Base-by-base conservation (phyloP, 2,797 vertebrate species). In the Mionectes olivaceus region DNA sequence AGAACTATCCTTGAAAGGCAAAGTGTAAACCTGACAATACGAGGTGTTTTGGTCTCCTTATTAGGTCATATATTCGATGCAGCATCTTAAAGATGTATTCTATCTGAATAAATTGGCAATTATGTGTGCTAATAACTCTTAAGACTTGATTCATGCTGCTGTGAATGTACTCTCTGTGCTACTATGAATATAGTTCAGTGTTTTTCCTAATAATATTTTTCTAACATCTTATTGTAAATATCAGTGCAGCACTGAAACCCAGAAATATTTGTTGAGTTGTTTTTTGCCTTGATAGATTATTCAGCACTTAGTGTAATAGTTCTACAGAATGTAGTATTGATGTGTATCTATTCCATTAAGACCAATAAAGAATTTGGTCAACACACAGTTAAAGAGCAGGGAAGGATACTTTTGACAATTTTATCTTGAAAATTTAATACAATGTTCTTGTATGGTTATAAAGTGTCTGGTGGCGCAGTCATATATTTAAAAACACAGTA, bases 361-460 rank as follows among this genome's bases (percentile, higher is more conserved):
- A 95, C 59, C 33, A 77, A 52, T 73, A 86, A 89, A 30, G 33
- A 53, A 60, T 95, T 88, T 73, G 76, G 49, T 89, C 56, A 91
- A 89, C 19, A 6, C 69, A 64, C 56, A 33, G 35, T 93, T 94
- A 81, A 78, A 81, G 37, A 87, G 56, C 22, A 46, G 60, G 47
- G 47, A 71, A 88, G 59, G 47, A 75, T 74, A 89, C 68, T 95
- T 97, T 88, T 94, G 84, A 87, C 49, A 88, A 57, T 53, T 74
- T 8, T 52, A 18, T 84, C 56, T 83, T 82, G 81, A 80, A 97
- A 96, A 90, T 56, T 59, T 57, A 91, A 25, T 82, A 79, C 91
- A 94, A 63, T 35, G 5, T 73, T 93, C 30, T 14, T 88, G 52
- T 84, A 56, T 93, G 83, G 11, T 89, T 88, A 74, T 68, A 73